These are phyloP conservation scores for Bombus superbus DNA, from an alignment of 1,140 invertebrate species.

Conservation along the genomic window DNA sequence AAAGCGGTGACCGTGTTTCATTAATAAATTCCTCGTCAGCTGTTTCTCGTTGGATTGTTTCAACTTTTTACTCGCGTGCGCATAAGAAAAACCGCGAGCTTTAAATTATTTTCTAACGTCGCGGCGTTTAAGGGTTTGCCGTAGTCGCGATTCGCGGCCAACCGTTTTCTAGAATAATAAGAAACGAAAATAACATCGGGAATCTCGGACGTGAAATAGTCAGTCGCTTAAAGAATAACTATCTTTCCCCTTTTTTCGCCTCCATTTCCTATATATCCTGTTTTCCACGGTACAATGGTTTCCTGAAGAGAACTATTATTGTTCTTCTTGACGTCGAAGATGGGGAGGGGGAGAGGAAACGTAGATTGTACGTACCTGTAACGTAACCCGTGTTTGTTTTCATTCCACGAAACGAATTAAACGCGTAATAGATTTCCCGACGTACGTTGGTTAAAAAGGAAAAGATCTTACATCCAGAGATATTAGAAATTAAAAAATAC, in stretches of 20 bases:
- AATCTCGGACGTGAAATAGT: constrained; percentile 6
- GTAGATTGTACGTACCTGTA: too few relatives aligned
- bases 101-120: constrained; percentile 30
- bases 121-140: neutral
- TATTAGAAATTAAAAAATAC: neutral
- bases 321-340: neutral
- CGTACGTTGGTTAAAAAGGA: neutral
- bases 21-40: constrained; percentile 31
- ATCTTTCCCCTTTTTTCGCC: neutral
- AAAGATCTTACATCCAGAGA: neutral
- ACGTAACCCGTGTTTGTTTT: neutral
- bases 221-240: constrained; percentile 2
- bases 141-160: constrained; percentile 1
- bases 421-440: neutral
- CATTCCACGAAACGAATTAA: neutral
- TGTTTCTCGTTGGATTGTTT: constrained; percentile 11
- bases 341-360: neutral
- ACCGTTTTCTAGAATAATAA: neutral
- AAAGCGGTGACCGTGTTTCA: constrained; percentile 17
- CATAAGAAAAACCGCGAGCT: constrained; percentile 11
- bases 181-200: constrained; percentile 7
- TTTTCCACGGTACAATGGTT: neutral
- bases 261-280: neutral
- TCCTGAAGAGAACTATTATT: neutral
- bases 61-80: neutral